Evolutionary conservation across 2,888 invertebrate species (phyloP).

Genomic region (Gastrophysa polygoni): DNA sequence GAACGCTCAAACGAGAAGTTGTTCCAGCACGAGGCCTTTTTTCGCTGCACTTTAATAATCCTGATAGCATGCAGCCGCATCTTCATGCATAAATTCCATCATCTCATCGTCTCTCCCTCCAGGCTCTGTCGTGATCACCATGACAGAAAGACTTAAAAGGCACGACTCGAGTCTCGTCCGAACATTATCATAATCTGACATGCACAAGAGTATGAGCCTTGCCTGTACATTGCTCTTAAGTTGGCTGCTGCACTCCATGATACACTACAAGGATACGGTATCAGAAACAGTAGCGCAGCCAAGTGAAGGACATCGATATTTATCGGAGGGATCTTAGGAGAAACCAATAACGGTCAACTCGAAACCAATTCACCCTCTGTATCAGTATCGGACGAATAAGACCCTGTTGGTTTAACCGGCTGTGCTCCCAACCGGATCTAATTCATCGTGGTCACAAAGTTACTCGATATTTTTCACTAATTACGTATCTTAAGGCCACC

Average conservation of each 20-base stretch:
- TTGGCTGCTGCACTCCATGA: constrained; percentile 21
- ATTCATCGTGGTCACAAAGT: too few species aligned
- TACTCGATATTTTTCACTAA: too few species aligned
- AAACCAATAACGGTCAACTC: too few species aligned
- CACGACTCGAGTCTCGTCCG: constrained; percentile 36
- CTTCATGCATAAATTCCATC: constrained; percentile 43
- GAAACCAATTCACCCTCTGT: too few species aligned
- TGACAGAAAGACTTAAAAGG: constrained; percentile 37
- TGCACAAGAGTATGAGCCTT: constrained; percentile 40
- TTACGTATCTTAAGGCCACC: too few species aligned
- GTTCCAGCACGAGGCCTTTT: constrained; percentile 15
- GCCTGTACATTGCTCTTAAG: constrained; percentile 32
- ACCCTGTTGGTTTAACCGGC: too few species aligned
- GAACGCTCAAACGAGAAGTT: background rate
- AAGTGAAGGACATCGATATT: background rate
- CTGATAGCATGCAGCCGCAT: constrained; percentile 38
- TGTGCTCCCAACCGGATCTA: too few species aligned
- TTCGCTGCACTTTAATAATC: constrained; percentile 19
- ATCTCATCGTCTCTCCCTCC: constrained; percentile 31
- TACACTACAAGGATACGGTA: constrained; percentile 16
- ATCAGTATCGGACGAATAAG: too few species aligned
- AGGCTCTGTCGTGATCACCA: constrained; percentile 38
- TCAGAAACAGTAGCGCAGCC: constrained; percentile 7
- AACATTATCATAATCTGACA: constrained; percentile 44
- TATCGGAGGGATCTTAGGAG: too few species aligned